Evolutionary conservation across 2,888 invertebrate species (phyloP).

Genomic region (Epinotia bilunana): DNA sequence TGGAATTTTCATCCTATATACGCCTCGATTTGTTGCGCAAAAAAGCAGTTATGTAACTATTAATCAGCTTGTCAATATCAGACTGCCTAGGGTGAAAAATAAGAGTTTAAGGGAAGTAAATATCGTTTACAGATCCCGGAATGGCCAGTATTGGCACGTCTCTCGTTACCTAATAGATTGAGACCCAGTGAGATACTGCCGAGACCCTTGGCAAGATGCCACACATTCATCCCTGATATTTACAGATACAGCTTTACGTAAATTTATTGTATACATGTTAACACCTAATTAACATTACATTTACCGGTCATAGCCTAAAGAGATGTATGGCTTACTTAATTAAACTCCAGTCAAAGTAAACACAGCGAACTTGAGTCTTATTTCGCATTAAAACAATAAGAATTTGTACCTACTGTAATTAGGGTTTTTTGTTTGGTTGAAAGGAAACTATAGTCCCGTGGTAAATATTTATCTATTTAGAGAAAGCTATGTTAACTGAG

Average conservation of each 20-base stretch:
- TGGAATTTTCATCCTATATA: neutral
- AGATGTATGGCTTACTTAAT: neutral
- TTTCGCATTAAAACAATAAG: slow-evolving; percentile 2
- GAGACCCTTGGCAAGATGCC: slow-evolving; percentile 30
- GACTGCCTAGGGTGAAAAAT: slow-evolving; percentile 2
- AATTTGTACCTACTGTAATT: neutral
- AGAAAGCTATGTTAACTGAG: no score
- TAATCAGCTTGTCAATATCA: slow-evolving; percentile 17
- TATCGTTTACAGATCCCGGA: slow-evolving; percentile 18
- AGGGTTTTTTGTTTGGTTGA: no score
- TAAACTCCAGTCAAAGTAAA: slow-evolving; percentile 4
- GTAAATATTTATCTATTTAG: no score
- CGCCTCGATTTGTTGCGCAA: neutral
- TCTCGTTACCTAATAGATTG: slow-evolving; percentile 30
- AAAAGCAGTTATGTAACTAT: neutral
- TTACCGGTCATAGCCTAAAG: slow-evolving; percentile 2
- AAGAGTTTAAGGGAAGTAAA: slow-evolving; percentile 33
- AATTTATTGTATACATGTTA: neutral
- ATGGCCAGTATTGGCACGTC: slow-evolving; percentile 34
- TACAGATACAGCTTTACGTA: neutral
- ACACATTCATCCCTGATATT: slow-evolving; percentile 2
- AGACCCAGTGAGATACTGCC: slow-evolving; percentile 23
- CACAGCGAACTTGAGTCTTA: neutral
- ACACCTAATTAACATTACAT: neutral
- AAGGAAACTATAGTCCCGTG: no score